Percentiles rank a stretch among this genome's conserved stretches.
phyloP scores from a whole-genome alignment of 2,113 vertebrate species.

The Pseudorhombus dupliciocellatus region DNA sequence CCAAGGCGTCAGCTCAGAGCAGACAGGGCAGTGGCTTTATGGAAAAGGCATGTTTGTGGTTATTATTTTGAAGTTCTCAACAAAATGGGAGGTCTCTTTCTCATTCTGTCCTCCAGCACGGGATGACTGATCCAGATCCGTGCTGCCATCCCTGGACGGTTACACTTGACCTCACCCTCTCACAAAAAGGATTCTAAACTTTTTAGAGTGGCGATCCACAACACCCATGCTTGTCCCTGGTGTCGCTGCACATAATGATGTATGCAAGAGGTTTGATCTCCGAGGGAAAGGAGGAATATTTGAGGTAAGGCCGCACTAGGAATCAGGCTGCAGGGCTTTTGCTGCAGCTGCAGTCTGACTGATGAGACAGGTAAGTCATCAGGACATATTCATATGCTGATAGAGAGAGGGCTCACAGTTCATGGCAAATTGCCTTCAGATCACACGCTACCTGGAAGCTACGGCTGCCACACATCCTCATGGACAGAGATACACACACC shows the following conservation, averaged over 20 bases:
- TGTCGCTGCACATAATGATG: background rate
- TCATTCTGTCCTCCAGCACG: no score
- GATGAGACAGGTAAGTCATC: constrained; percentile 60
- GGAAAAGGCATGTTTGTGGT: no score
- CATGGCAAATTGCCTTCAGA: constrained; percentile 46
- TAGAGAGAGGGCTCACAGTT: constrained; percentile 37
- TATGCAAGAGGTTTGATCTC: constrained; percentile 3
- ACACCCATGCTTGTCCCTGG: background rate
- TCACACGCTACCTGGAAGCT: constrained; percentile 28
- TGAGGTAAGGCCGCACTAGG: constrained; percentile 13
- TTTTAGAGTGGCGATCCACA: background rate
- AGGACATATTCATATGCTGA: constrained; percentile 58
- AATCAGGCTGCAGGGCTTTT: background rate
- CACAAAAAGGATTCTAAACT: background rate
- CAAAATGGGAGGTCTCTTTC: no score
- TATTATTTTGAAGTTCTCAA: no score
- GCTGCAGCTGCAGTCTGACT: constrained; percentile 29
- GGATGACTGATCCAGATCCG: no score
- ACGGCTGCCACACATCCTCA: constrained; percentile 1
- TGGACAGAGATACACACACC: constrained; percentile 8
- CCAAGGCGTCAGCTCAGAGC: no score
- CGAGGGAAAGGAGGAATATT: constrained; percentile 4
- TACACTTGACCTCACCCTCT: background rate
- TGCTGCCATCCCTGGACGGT: background rate
- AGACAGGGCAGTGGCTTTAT: no score